Conservation (phyloP, 1,140 invertebrate genomes). For the Drosophila quadrilineata region DNA sequence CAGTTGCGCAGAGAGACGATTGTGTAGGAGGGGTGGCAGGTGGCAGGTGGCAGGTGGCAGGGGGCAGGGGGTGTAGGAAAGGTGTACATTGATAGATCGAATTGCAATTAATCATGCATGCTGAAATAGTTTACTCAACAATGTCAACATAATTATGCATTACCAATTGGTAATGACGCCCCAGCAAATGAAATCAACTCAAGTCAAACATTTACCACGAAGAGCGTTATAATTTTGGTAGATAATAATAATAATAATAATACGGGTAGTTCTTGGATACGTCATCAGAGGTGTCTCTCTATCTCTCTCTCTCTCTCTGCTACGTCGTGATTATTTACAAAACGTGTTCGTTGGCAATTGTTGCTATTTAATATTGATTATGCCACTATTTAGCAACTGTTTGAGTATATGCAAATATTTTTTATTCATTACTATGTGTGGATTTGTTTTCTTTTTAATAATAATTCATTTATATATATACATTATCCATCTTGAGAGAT, state of each 20-base stretch:
- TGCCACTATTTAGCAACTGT: conserved; percentile 68
- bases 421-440: too few relatives aligned
- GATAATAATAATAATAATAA: background rate
- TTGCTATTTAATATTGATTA: conserved; percentile 77
- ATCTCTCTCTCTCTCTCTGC: too few relatives aligned
- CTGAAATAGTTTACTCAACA: conserved; percentile 39
- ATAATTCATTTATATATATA: conserved; percentile 3
- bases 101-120: conserved; percentile 67
- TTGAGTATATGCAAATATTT: conserved; percentile 72
- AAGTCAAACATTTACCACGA: background rate
- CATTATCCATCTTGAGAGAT: too few relatives aligned
- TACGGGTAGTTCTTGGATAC: background rate
- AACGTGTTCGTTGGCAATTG: conserved; percentile 76
- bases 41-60: background rate
- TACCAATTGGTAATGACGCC: conserved; percentile 32
- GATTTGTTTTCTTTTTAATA: conserved; percentile 55
- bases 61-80: background rate
- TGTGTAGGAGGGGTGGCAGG: background rate
- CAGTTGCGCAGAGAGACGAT: background rate
- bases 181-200: background rate
- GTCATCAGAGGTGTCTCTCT: conserved; percentile 17
- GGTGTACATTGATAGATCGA: conserved; percentile 62
- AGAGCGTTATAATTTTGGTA: background rate
- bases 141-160: conserved; percentile 64
- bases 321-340: conserved; percentile 66